Evolutionary conservation across 1,140 invertebrate species (phyloP).

Genomic region (Proales similis): DNA sequence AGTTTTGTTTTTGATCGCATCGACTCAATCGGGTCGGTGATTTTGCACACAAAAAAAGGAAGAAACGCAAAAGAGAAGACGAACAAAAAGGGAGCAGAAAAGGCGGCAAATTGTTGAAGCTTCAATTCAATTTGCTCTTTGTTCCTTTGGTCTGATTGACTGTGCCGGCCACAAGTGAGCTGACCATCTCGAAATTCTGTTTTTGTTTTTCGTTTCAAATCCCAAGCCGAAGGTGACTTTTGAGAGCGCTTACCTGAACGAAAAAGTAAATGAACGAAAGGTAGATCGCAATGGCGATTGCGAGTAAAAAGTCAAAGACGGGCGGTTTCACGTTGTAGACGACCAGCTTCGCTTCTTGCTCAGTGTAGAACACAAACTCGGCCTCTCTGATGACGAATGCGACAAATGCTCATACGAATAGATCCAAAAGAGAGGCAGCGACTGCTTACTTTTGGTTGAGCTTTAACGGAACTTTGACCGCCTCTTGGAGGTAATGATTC

Average conservation of each 20-base stretch:
- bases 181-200: too few relatives aligned
- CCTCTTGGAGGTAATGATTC: slow-evolving; percentile 52
- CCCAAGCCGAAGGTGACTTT: slow-evolving; percentile 44
- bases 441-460: slow-evolving; percentile 50
- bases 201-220: too few relatives aligned
- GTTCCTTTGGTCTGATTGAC: too few relatives aligned
- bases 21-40: too few relatives aligned
- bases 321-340: slow-evolving; percentile 93
- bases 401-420: slow-evolving; percentile 1
- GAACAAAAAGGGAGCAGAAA: too few relatives aligned
- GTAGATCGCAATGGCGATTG: slow-evolving; percentile 73
- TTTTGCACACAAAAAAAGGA: too few relatives aligned
- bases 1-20: too few relatives aligned
- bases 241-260: slow-evolving; percentile 59
- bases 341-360: slow-evolving; percentile 68
- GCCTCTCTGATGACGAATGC: slow-evolving; percentile 66
- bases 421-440: neutral
- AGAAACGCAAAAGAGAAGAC: too few relatives aligned
- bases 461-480: slow-evolving; percentile 47
- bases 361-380: slow-evolving; percentile 82
- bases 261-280: slow-evolving; percentile 71
- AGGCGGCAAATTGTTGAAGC: too few relatives aligned
- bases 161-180: too few relatives aligned
- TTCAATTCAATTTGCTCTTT: too few relatives aligned
- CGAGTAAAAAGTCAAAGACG: slow-evolving; percentile 88